These are phyloP conservation scores for Trichogramma evanescens DNA, from an alignment of 2,888 invertebrate species.

Conservation along the genomic window DNA sequence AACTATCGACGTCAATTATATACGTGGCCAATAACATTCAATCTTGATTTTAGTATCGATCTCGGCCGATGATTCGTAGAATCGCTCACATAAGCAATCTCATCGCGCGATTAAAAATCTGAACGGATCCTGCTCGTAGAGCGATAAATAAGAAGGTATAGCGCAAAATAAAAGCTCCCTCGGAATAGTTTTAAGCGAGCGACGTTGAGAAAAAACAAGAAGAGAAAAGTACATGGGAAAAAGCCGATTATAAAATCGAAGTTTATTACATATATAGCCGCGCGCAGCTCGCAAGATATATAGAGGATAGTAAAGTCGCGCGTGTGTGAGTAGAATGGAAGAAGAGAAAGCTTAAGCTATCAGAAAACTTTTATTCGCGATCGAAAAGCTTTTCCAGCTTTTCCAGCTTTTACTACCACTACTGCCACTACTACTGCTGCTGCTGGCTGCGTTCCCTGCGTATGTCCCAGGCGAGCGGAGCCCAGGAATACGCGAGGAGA, in stretches of 20 bases:
- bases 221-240: slow-evolving; percentile 19
- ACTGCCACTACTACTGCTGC: not conserved
- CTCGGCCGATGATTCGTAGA: too few relatives aligned
- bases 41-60: too few relatives aligned
- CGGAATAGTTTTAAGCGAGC: not conserved
- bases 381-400: slow-evolving; percentile 37
- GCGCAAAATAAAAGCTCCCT: too few relatives aligned
- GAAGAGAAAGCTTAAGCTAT: slow-evolving; percentile 28
- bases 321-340: slow-evolving; percentile 20
- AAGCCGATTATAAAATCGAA: slow-evolving; percentile 17
- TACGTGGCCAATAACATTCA: too few relatives aligned
- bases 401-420: slow-evolving; percentile 29
- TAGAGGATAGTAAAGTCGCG: not conserved
- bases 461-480: too few relatives aligned
- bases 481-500: too few relatives aligned
- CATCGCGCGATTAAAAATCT: too few relatives aligned
- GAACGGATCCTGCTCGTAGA: too few relatives aligned
- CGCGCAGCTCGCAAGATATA: slow-evolving; percentile 18
- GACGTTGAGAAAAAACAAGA: slow-evolving; percentile 11
- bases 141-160: too few relatives aligned
- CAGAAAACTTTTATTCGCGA: slow-evolving; percentile 38
- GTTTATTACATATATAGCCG: not conserved
- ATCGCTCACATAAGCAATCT: too few relatives aligned
- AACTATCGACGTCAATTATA: too few relatives aligned
- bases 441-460: slow-evolving; percentile 24